Base-by-base conservation (phyloP, 2,113 vertebrate genomes). In the Bungarus multicinctus region DNA sequence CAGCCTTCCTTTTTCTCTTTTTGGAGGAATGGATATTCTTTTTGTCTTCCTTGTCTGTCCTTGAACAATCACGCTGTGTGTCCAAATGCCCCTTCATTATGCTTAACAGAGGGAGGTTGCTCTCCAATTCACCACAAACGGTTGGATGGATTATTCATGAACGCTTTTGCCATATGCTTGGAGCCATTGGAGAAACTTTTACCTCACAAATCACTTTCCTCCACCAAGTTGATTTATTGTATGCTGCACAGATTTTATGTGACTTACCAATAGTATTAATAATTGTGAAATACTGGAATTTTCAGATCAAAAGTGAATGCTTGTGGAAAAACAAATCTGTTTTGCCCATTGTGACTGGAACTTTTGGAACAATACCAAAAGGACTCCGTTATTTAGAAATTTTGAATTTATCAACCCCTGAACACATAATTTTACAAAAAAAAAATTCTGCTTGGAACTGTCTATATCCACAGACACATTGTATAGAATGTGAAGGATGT, bases 1-100 rank as follows among this genome's bases (percentile, higher is more conserved):
- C 90, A 23, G 85, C 89, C 43, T 16, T 53, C 94, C 93, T 95
- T 88, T 53, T 87, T 94, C 94, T 94, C 89, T 94, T 91, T n/a
- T 52, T 85, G 81, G 27, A 43, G 18, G 18, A 45, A 53, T 57
- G 94, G 52, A 50, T 60, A 53, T 87, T 81, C 88, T 86, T 89
- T 88, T n/a, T 85, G 3, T 64, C 57, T 27, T 52, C 30, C 30
- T 74, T 81, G 91, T 45, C n/a, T 53, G 23, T 55, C 53, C 16
- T 92, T 14, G 47, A 93, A 88, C 58, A 88, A 30, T 55, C 50
- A 25, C 1, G 7, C 20, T 55, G 34, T 10, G 43, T 54, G 34
- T 53, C 9, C n/a, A 25, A 34, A 64, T 2, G 12, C 55, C 47
- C 23, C 55, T 54, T 43, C 55, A 89, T 47, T 27, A 16, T 5